These are phyloP conservation scores for Fistularia tabacaria DNA, from an alignment of 2,797 vertebrate species.

Conservation along the genomic window DNA sequence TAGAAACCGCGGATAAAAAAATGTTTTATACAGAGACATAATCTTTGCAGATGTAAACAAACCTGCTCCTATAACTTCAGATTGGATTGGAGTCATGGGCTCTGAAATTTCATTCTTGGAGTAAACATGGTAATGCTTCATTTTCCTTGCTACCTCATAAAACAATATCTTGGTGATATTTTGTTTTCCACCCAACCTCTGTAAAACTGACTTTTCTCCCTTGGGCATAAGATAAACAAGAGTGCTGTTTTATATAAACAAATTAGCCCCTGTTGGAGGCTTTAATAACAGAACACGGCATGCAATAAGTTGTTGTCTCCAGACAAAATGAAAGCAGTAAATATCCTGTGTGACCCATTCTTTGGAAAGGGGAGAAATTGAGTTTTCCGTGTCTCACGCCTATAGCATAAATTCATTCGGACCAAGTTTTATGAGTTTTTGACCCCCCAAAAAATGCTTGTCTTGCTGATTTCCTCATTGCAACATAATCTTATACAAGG, in stretches of 20 bases:
- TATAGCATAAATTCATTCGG: slow-evolving; percentile 53
- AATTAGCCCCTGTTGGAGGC: slow-evolving; percentile 78
- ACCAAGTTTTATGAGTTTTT: slow-evolving; percentile 32
- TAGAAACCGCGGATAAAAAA: no score
- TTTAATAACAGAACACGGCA: slow-evolving; percentile 76
- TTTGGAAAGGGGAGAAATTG: slow-evolving; percentile 34
- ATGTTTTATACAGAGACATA: no score
- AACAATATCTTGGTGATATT: slow-evolving; percentile 52
- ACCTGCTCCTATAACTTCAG: no score
- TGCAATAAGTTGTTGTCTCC: slow-evolving; percentile 69
- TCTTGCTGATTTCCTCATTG: slow-evolving; percentile 14
- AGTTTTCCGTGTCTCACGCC: slow-evolving; percentile 25
- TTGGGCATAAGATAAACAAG: slow-evolving; percentile 68
- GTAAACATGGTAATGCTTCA: slow-evolving; percentile 22
- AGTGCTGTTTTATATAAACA: slow-evolving; percentile 78
- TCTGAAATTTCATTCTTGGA: no score
- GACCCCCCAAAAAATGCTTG: slow-evolving; percentile 23
- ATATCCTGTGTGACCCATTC: slow-evolving; percentile 62
- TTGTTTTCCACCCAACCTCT: slow-evolving; percentile 44
- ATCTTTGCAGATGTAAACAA: no score
- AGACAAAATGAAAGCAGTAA: slow-evolving; percentile 79
- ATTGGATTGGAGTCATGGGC: no score
- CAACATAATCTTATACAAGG: slow-evolving; percentile 37
- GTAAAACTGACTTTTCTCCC: slow-evolving; percentile 29
- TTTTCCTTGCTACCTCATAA: slow-evolving; percentile 50